These are phyloP conservation scores for Drosophila pullipes DNA, from an alignment of 2,888 invertebrate species.

Conservation along the genomic window DNA sequence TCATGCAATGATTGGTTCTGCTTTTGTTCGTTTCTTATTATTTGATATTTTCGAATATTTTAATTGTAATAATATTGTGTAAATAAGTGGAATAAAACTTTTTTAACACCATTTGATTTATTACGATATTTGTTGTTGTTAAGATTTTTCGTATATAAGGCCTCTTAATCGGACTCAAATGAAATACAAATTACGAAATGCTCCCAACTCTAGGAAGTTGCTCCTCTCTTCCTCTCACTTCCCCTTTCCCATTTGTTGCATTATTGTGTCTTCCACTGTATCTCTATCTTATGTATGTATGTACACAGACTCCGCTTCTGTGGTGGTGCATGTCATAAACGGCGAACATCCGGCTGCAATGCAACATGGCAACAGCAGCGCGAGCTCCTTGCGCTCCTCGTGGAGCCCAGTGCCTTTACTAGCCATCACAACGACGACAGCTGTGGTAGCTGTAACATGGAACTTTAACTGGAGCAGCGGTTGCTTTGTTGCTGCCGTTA, in stretches of 20 bases:
- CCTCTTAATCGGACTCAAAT: neutral
- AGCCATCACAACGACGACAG: conserved; percentile 66
- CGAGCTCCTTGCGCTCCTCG: conserved; percentile 72
- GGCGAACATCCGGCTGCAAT: conserved; percentile 90
- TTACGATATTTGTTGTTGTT: neutral
- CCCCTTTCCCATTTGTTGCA: neutral
- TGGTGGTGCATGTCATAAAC: conserved; percentile 93
- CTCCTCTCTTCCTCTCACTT: neutral
- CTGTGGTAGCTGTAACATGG: conserved; percentile 65
- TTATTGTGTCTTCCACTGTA: conserved; percentile 16
- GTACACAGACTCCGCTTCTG: conserved; percentile 90
- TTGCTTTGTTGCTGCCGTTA: conserved; percentile 39
- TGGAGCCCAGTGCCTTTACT: conserved; percentile 70
- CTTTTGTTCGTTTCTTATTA: neutral
- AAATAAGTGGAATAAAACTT: no score
- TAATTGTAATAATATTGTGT: neutral
- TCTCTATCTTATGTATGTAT: conserved; percentile 25
- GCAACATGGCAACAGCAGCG: conserved; percentile 86
- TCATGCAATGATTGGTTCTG: neutral
- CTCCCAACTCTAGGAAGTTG: neutral
- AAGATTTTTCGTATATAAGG: neutral
- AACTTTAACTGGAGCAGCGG: conserved; percentile 56
- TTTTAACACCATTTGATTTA: neutral
- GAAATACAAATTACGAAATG: neutral
- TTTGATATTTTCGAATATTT: neutral